Conservation (phyloP, 2,888 invertebrate genomes). For the Drosophila rubida region DNA sequence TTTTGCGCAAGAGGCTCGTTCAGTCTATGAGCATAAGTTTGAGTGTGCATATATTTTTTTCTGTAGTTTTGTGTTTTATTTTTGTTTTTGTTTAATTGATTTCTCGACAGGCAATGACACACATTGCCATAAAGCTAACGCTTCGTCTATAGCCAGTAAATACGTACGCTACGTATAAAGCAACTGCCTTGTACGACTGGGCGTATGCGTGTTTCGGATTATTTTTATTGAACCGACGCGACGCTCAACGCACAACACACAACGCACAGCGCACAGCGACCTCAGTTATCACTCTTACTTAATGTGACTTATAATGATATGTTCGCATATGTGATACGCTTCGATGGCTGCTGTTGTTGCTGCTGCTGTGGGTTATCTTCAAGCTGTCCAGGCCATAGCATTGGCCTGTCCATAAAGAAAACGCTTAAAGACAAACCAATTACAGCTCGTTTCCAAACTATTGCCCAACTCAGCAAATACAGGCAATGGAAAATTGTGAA, state of each 20-base stretch:
- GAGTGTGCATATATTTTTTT: not conserved
- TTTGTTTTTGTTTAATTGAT: constrained; percentile 70
- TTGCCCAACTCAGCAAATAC: constrained; percentile 14
- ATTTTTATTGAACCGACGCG: constrained; percentile 40
- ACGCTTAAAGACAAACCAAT: constrained; percentile 12
- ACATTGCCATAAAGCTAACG: constrained; percentile 74
- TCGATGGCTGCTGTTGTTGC: constrained; percentile 55
- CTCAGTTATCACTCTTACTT: constrained; percentile 81
- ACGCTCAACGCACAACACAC: constrained; percentile 45
- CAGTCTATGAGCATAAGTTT: not conserved
- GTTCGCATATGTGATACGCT: constrained; percentile 43
- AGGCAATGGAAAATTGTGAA: constrained; percentile 39
- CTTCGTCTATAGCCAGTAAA: constrained; percentile 24
- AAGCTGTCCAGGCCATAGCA: constrained; percentile 11
- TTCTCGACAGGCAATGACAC: constrained; percentile 79
- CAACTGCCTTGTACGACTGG: constrained; percentile 59
- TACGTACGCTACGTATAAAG: not conserved
- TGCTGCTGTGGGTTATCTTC: constrained; percentile 32
- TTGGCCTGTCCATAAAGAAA: constrained; percentile 27
- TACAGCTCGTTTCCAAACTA: constrained; percentile 7
- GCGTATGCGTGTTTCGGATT: constrained; percentile 69
- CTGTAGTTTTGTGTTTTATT: constrained; percentile 20
- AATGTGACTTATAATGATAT: constrained; percentile 77
- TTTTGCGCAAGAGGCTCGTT: constrained; percentile 66
- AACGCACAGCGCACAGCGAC: constrained; percentile 59